Conservation (phyloP, 2,888 invertebrate genomes). For the Escarpia spicata region DNA sequence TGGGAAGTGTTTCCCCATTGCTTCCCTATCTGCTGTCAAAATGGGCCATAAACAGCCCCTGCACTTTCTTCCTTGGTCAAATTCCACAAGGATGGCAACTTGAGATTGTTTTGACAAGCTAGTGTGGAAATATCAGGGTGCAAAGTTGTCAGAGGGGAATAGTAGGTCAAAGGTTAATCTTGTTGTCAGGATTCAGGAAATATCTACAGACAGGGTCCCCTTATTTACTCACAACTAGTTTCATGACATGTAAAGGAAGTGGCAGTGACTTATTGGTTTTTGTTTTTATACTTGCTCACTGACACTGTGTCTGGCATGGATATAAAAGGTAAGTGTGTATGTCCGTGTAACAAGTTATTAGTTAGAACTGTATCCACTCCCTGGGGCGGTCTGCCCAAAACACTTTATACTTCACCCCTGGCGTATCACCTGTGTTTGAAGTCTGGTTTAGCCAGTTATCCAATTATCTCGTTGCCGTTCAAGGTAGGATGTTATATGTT, state of each 20-base stretch:
- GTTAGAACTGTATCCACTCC: too few relatives aligned
- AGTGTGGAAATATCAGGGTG: background rate
- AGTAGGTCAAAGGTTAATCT: background rate
- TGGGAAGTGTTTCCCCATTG: too few relatives aligned
- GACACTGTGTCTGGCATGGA: too few relatives aligned
- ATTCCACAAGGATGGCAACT: background rate
- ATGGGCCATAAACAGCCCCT: background rate
- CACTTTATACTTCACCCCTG: too few relatives aligned
- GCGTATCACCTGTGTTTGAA: too few relatives aligned
- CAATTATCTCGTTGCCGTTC: too few relatives aligned
- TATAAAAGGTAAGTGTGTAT: too few relatives aligned
- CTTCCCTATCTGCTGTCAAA: background rate
- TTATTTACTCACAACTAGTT: background rate
- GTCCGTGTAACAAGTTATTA: too few relatives aligned
- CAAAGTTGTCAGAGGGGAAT: background rate
- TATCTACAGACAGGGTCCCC: background rate
- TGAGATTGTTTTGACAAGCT: constrained; percentile 12
- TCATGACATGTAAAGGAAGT: background rate
- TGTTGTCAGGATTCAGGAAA: background rate
- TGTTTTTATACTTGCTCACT: background rate
- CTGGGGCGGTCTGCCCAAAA: too few relatives aligned
- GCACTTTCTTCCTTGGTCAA: background rate
- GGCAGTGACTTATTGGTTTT: background rate
- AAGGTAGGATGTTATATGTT: too few relatives aligned
- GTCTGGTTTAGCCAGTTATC: too few relatives aligned